Conservation (phyloP, 2,113 vertebrate genomes). For the Oryzias woworae region DNA sequence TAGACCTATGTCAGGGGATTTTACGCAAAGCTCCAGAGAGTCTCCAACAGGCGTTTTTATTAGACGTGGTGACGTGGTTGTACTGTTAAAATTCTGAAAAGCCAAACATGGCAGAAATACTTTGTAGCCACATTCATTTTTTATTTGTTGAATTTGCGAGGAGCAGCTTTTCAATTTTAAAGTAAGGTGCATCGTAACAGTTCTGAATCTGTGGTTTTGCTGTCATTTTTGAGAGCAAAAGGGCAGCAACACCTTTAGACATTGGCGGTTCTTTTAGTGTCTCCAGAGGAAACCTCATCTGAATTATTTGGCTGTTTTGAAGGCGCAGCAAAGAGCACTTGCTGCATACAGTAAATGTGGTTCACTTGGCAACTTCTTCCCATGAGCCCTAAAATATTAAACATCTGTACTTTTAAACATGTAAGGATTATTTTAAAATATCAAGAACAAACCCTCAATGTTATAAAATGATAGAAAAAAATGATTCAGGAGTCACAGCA, state of each 20-base stretch:
- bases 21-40: too few relatives aligned
- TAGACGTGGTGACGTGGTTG: too few relatives aligned
- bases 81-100: too few relatives aligned
- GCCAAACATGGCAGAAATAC: too few relatives aligned
- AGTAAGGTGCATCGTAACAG: too few relatives aligned
- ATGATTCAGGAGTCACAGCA: neutral
- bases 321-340: slow-evolving; percentile 2
- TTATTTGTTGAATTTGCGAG: too few relatives aligned
- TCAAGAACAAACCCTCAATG: slow-evolving; percentile 5
- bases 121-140: too few relatives aligned
- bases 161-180: too few relatives aligned
- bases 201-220: neutral
- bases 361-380: slow-evolving; percentile 16
- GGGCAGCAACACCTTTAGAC: neutral
- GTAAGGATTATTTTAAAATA: slow-evolving; percentile 24
- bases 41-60: too few relatives aligned
- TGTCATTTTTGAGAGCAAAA: slow-evolving; percentile 12
- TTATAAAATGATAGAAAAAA: neutral
- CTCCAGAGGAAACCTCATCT: slow-evolving; percentile 7
- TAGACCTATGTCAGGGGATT: too few relatives aligned
- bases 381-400: slow-evolving; percentile 30
- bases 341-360: slow-evolving; percentile 1
- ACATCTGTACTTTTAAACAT: slow-evolving; percentile 36
- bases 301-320: slow-evolving; percentile 33
- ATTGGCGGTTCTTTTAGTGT: slow-evolving; percentile 9